Conservation (phyloP, 2,797 vertebrate genomes). For the Meda fulgida region DNA sequence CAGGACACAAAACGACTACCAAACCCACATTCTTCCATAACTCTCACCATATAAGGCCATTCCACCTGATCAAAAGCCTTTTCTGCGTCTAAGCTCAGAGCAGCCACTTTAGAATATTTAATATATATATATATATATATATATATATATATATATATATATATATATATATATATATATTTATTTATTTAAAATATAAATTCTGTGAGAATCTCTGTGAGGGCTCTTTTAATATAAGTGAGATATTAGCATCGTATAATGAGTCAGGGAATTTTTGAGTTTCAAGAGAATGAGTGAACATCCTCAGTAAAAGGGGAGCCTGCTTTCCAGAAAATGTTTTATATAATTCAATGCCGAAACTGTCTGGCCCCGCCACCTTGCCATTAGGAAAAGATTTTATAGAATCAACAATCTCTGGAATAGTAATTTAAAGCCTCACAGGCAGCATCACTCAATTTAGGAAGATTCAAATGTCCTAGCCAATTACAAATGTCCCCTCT, state of each 20-base stretch:
- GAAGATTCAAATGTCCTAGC: background rate
- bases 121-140: no score
- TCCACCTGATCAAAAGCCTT: background rate
- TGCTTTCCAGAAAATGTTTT: background rate
- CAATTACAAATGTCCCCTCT: background rate
- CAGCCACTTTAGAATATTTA: slow-evolving; percentile 1
- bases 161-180: no score
- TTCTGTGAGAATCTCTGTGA: no score
- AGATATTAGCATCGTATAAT: background rate
- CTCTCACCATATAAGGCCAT: background rate
- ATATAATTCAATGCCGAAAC: background rate
- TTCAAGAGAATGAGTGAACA: slow-evolving; percentile 14
- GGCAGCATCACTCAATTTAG: background rate
- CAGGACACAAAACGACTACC: background rate
- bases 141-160: no score
- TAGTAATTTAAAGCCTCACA: slow-evolving; percentile 21
- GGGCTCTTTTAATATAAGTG: slow-evolving; percentile 13
- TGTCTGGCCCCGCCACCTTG: background rate
- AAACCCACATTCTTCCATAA: background rate
- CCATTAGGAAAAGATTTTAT: slow-evolving; percentile 7
- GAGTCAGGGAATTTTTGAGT: background rate
- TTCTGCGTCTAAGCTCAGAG: background rate
- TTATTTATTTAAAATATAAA: no score
- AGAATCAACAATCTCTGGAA: background rate
- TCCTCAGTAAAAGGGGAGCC: background rate